These are phyloP conservation scores for Oryctes rhinoceros DNA, from an alignment of 1,140 invertebrate species.

Conservation along the genomic window DNA sequence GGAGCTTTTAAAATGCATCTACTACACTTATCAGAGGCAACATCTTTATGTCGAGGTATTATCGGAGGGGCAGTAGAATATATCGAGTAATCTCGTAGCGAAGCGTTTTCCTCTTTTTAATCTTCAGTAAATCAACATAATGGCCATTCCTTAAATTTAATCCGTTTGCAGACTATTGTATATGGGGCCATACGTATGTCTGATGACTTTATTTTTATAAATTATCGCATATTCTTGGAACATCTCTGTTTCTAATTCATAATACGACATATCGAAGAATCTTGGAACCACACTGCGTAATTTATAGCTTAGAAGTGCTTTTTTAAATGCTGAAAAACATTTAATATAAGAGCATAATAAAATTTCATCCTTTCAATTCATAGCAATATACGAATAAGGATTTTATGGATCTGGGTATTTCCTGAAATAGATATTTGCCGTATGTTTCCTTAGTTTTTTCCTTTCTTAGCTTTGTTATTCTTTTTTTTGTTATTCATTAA, in stretches of 20 bases:
- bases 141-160: slow-evolving; percentile 19
- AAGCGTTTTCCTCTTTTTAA: slow-evolving; percentile 1
- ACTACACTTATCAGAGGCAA: slow-evolving; percentile 3
- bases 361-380: no score
- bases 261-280: neutral
- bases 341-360: no score
- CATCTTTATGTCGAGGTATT: slow-evolving; percentile 21
- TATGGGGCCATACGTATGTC: neutral
- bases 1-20: slow-evolving; percentile 14
- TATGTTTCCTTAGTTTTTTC: no score
- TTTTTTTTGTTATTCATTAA: no score
- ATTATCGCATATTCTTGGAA: neutral
- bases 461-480: no score
- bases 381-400: no score
- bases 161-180: neutral
- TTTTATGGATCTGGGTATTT: no score
- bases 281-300: neutral
- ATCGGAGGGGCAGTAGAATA: slow-evolving; percentile 5
- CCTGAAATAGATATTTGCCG: no score
- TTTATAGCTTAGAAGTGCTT: neutral
- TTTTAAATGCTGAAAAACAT: no score
- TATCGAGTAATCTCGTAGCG: neutral
- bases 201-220: neutral
- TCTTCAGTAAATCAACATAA: slow-evolving; percentile 19
- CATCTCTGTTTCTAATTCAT: neutral